These are phyloP conservation scores for Pterocles orientalis DNA, from an alignment of 2,113 vertebrate genomes.

Conservation along the genomic window DNA sequence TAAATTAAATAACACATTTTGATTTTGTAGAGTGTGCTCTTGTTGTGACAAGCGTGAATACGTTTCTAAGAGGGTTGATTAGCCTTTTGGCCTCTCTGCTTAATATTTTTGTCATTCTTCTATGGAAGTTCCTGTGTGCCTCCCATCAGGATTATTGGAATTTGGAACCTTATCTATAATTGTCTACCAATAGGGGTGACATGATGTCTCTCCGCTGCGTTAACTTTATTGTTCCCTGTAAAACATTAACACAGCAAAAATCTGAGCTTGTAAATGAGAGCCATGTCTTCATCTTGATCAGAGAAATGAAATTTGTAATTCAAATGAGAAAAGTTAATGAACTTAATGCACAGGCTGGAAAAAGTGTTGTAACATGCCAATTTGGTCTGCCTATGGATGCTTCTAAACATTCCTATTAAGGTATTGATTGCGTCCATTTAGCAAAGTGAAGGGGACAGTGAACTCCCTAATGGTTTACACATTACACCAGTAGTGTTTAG, in stretches of 20 bases:
- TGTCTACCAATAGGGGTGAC: constrained; percentile 45
- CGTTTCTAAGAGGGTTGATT: constrained; percentile 37
- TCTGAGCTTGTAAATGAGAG: constrained; percentile 66
- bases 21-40: not conserved
- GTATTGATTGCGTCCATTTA: constrained; percentile 75
- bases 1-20: constrained; percentile 40
- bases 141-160: constrained; percentile 59
- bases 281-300: constrained; percentile 67
- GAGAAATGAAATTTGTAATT: constrained; percentile 77
- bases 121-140: not conserved
- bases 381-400: constrained; percentile 64
- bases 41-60: not conserved
- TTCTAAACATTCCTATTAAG: constrained; percentile 73
- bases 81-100: constrained; percentile 8
- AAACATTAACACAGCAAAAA: constrained; percentile 74
- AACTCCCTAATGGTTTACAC: constrained; percentile 42
- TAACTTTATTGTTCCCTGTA: constrained; percentile 69
- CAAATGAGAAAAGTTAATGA: constrained; percentile 79
- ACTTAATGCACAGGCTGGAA: constrained; percentile 67
- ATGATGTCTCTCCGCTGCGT: constrained; percentile 55
- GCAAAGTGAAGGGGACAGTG: constrained; percentile 36
- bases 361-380: constrained; percentile 67
- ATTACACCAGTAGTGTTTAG: constrained; percentile 17
- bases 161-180: constrained; percentile 59
- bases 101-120: constrained; percentile 42